Base-by-base conservation (phyloP, 1,140 invertebrate genomes). In the Idris sp. region DNA sequence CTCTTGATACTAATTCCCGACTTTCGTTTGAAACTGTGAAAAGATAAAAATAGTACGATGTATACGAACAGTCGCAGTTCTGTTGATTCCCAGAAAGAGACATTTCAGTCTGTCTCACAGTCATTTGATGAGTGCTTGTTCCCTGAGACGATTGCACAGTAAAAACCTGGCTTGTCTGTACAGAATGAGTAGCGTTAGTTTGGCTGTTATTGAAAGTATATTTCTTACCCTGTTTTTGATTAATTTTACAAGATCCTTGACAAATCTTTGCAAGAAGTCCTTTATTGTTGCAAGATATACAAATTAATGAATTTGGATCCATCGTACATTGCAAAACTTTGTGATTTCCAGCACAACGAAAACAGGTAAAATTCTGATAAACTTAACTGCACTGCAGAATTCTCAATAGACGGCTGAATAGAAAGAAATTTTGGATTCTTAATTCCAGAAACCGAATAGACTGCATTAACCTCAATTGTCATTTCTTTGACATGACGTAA, bases 261-360 rank as follows among this genome's bases (percentile, higher is more conserved):
- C 46, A 49, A 22, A 49, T 31, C 36, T 35, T 49, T 7, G 46
- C 30, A 19, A 49, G 18, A 13, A 35, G 46, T 2, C 46, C 46
- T 10, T 35, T 30, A 13, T 49, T 36, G 0, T 36, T 31, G 14
- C 46, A 49, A 5, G 30, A 2, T 13, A 31, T 49, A 18, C 31
- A 49, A 25, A 33, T 18, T 0, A 49, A 14, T 2, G 18, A 49
- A 36, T 14, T 16, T n/a, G 14, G n/a, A 48, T 48, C 43, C 19
- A 48, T 15, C 7, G 11, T 25, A n/a, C 28, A 31, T n/a, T 30
- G 26, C 0, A 15, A 30, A 15, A 48, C 15, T 9, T 25, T 31
- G 9, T 48, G 43, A 48, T 48, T 48, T 13, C 41, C 41, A 0
- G 41, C 41, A 6, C 41, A 44, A 26, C 41, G 28, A 31, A 35